A percentile compares a stretch with the other conserved stretches of the same genome.
These are phyloP conservation scores for Maconellicoccus hirsutus DNA, from an alignment of 1,140 invertebrate species.

Conservation along the genomic window DNA sequence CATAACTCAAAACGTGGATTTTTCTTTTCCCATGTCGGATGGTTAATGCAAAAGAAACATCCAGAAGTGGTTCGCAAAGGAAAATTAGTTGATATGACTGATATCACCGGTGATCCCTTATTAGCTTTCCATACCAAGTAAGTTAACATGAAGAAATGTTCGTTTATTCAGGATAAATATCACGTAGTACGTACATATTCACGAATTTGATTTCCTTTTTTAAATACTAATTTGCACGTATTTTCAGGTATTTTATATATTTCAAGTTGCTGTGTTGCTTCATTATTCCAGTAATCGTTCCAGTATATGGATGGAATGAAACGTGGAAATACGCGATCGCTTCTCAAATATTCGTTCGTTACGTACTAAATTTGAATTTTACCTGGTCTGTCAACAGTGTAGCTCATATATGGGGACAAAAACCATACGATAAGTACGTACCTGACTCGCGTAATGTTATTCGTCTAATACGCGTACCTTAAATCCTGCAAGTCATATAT, in stretches of 20 bases:
- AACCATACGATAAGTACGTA: conserved; percentile 63
- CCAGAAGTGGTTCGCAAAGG: conserved; percentile 50
- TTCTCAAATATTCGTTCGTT: conserved; percentile 54
- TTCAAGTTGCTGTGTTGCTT: conserved; percentile 61
- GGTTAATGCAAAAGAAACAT: conserved; percentile 47
- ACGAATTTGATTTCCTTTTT: no score
- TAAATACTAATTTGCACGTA: neutral
- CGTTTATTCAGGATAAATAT: no score
- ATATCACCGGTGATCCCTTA: conserved; percentile 51
- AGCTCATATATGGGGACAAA: conserved; percentile 68
- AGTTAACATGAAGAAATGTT: neutral
- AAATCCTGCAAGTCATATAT: neutral
- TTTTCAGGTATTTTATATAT: conserved; percentile 52
- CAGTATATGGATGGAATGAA: conserved; percentile 64
- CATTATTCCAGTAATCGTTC: conserved; percentile 60
- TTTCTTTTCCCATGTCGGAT: conserved; percentile 52
- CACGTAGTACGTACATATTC: no score
- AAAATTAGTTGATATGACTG: conserved; percentile 53
- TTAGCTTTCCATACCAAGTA: conserved; percentile 10
- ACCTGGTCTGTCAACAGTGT: conserved; percentile 86
- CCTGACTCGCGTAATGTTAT: neutral
- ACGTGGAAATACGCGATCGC: conserved; percentile 45
- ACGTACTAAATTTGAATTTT: conserved; percentile 60
- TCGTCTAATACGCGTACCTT: neutral
- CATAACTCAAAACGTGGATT: conserved; percentile 56